phyloP scores from a whole-genome alignment of 2,888 invertebrate species.

The Plutella xylostella region DNA sequence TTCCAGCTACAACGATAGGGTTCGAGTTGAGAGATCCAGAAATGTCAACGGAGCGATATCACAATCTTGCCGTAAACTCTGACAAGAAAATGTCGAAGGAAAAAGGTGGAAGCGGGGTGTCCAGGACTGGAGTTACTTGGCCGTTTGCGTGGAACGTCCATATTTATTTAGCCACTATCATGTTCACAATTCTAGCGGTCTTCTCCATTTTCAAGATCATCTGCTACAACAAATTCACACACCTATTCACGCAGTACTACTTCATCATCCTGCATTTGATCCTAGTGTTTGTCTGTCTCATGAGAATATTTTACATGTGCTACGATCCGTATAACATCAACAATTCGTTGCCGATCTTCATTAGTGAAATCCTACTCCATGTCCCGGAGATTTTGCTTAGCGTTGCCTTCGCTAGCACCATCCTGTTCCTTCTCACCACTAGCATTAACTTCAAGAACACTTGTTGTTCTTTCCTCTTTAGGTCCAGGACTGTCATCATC shows the following conservation, averaged over 20 bases:
- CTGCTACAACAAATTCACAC: slow-evolving; percentile 86
- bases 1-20: slow-evolving; percentile 57
- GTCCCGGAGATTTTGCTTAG: slow-evolving; percentile 89
- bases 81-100: slow-evolving; percentile 58
- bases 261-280: slow-evolving; percentile 88
- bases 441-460: slow-evolving; percentile 81
- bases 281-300: slow-evolving; percentile 82
- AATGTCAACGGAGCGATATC: slow-evolving; percentile 66
- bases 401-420: slow-evolving; percentile 89
- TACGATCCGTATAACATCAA: slow-evolving; percentile 94
- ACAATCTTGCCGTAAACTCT: slow-evolving; percentile 71
- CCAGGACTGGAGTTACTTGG: slow-evolving; percentile 74
- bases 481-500: slow-evolving; percentile 81
- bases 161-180: slow-evolving; percentile 86
- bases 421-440: slow-evolving; percentile 85
- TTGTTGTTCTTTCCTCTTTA: slow-evolving; percentile 77
- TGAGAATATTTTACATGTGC: slow-evolving; percentile 88
- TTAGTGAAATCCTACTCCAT: slow-evolving; percentile 86
- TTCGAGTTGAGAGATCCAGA: slow-evolving; percentile 59
- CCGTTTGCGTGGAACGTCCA: slow-evolving; percentile 93
- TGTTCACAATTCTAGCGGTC: slow-evolving; percentile 86
- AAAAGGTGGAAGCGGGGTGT: slow-evolving; percentile 50
- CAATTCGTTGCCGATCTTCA: slow-evolving; percentile 79
- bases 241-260: slow-evolving; percentile 88
- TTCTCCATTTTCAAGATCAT: slow-evolving; percentile 89